Base-by-base conservation (phyloP, 2,797 vertebrate species). In the Spea hammondii region DNA sequence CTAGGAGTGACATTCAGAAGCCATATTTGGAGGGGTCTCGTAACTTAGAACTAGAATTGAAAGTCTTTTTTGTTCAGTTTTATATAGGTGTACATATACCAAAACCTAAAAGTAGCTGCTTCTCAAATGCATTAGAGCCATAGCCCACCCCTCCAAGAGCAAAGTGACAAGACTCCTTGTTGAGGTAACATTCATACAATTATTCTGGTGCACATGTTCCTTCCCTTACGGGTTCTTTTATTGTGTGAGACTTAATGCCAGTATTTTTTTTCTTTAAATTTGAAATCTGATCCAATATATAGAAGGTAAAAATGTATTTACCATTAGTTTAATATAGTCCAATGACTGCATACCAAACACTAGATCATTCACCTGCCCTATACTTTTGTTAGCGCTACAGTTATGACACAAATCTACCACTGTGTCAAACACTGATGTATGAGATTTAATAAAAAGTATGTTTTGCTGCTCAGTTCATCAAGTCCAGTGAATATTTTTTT, bases 41-140 rank as follows among this genome's bases (percentile, higher is more conserved):
- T 14, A 62, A 17, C 5, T 32, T 32, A 62, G 59, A 62, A 62
- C 6, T 7, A 62, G 59, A 62, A 62, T 2, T 7, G 32, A 4
- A 14, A 17, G 5, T 14, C 17, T 17, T 62, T 62, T 17, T 12
- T 62, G 14, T 62, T 5, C 14, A 59, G 4, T 59, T 59, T 10
- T 62, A 17, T 6, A 62, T 14, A 17, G 32, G 59, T 5, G 5
- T 62, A 5, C 9, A 62, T 32, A 14, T 12, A 14, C 59, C 14
- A 6, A 59, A 10, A 59, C 11, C 59, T 17, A 17, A 57, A 6
- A 62, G 5, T 17, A 44, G 5, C 46, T 12, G 62, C 65, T 62
- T 48, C 45, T 47, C 13, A 47, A 13, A 46, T 72, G 59, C 50
- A 49, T 44, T 78, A 66, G 70, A 79, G 77, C 77, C 77, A 73